Base-by-base conservation (phyloP, 2,888 invertebrate genomes). In the Cheilosia scutellata region DNA sequence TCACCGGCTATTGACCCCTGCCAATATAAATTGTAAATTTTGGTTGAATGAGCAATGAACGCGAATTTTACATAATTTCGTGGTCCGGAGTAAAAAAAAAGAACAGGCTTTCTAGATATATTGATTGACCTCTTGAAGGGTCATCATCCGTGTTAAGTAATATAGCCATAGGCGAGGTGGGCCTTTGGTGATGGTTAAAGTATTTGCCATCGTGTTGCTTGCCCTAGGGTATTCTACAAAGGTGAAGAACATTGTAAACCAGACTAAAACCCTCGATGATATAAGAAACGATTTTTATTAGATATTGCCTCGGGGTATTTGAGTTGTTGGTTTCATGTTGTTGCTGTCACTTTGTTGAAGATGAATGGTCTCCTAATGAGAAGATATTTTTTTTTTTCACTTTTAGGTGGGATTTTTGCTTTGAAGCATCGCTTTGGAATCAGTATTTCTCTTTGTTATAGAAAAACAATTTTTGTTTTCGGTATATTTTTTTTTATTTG, bases 291-390 rank as follows among this genome's bases (percentile, higher is more conserved):
- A 66, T 44, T 72, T 49, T 80, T 58, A 75, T 76, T 66, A 68
- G 63, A 51, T 77, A 71, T 77, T 53, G 72, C 83, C 74, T 51
- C 20, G 42, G 62, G 83, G 42, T 51, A 63, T 77, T 55, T 57
- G 72, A 66, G 47, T 55, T 66, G 58, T 74, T 63, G 57, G 62
- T 49, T 74, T 60, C 37, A 68, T 72, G 80, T 60, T 77, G 55
- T 53, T 66, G 65, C 77, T 82, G 72, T 72, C 62, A 74, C 71
- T 83, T 66, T 27, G 72, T 42, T 55, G 49, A 83, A 78, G 83
- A 78, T 83, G 71, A 78, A 83, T 78, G 53, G 60, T 55, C 71
- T 62, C 66, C 66, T 83, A 78, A 83, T 83, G 78, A 74, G 72
- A 78, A 65, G 71, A 65, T 66, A 71, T 82, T 62, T 70, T 44